Percentiles rank a stretch among this genome's conserved stretches.
These are phyloP conservation scores for Onchidella celtica DNA, from an alignment of 2,888 invertebrate species.

Conservation along the genomic window DNA sequence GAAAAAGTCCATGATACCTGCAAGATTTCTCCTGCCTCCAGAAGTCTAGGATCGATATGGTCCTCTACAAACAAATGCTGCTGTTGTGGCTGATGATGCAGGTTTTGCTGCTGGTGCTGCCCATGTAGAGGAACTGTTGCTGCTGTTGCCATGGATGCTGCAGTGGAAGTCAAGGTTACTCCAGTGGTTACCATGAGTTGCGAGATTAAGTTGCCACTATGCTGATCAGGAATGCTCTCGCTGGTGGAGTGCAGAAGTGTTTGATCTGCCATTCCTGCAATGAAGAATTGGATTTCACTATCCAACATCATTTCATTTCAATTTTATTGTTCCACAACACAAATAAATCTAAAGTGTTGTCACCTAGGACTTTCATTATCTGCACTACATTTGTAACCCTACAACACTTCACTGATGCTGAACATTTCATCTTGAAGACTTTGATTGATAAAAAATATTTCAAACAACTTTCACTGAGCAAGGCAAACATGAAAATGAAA, in stretches of 20 bases:
- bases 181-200: constrained; percentile 47
- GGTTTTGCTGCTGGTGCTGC: not conserved
- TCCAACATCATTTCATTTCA: not conserved
- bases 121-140: not conserved
- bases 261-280: constrained; percentile 38
- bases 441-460: too few relatives aligned
- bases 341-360: too few relatives aligned
- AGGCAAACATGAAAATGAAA: too few relatives aligned
- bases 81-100: not conserved
- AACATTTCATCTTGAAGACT: too few relatives aligned
- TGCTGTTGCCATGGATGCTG: not conserved
- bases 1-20: too few relatives aligned
- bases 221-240: constrained; percentile 34
- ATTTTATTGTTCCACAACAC: not conserved
- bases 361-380: too few relatives aligned
- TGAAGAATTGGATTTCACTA: too few relatives aligned
- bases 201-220: constrained; percentile 48
- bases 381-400: too few relatives aligned
- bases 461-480: too few relatives aligned
- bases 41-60: not conserved
- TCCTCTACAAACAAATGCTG: constrained; percentile 24
- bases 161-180: constrained; percentile 15
- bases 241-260: constrained; percentile 27
- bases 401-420: too few relatives aligned
- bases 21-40: constrained; percentile 20